Conservation (phyloP, 2,888 invertebrate genomes). For the Volucella zonaria region DNA sequence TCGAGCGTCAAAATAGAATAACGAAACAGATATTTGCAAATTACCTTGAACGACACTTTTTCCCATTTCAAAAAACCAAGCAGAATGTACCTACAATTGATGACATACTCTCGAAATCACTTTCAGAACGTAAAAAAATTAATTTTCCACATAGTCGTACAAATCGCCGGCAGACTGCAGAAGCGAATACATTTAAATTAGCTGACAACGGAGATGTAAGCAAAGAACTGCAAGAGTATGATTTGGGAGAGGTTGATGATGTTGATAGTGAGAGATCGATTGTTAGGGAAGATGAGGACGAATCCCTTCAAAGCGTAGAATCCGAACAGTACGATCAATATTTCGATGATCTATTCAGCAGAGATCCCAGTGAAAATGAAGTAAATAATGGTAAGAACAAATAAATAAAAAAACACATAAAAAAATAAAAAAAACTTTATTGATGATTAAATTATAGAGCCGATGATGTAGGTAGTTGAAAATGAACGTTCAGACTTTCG, state of each 20-base stretch:
- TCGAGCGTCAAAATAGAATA: constrained; percentile 89
- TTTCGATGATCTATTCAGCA: constrained; percentile 83
- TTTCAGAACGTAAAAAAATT: not conserved
- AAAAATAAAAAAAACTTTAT: constrained; percentile 5
- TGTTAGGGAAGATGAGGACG: constrained; percentile 81
- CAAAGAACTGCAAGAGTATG: constrained; percentile 78
- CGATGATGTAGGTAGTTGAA: not conserved
- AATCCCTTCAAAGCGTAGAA: constrained; percentile 87
- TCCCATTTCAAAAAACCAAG: constrained; percentile 84
- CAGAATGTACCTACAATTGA: constrained; percentile 85
- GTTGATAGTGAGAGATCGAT: constrained; percentile 52
- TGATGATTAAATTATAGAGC: constrained; percentile 5
- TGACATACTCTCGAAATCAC: constrained; percentile 85
- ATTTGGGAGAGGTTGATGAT: not conserved
- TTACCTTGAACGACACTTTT: constrained; percentile 88
- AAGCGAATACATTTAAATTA: constrained; percentile 29
- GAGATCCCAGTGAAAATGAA: constrained; percentile 81
- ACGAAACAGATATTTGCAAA: constrained; percentile 90
- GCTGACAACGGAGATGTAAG: constrained; percentile 76
- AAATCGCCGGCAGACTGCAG: constrained; percentile 57
- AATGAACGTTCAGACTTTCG: not conserved
- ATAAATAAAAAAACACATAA: not conserved
- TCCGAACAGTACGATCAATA: constrained; percentile 88
- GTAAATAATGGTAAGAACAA: constrained; percentile 79
- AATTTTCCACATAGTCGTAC: constrained; percentile 15